Evolutionary conservation across 2,888 invertebrate species (phyloP).

Genomic region (Eristalis intricaria): DNA sequence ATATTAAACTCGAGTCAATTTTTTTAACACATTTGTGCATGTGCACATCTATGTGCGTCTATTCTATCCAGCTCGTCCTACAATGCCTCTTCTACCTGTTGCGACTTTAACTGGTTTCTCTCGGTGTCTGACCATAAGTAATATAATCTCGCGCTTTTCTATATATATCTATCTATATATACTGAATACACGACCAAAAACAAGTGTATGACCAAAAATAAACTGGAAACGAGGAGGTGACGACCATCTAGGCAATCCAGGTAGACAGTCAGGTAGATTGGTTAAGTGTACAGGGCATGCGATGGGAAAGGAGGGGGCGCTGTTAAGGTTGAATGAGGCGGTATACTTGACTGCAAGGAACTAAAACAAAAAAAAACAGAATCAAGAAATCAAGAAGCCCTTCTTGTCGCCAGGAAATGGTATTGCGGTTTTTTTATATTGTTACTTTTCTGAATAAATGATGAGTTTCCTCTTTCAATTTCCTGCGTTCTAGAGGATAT

Average conservation of each 20-base stretch:
- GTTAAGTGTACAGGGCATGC: conserved; percentile 1
- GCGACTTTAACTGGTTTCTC: conserved; percentile 69
- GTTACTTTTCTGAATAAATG: conserved; percentile 37
- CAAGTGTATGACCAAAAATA: conserved; percentile 67
- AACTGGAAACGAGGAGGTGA: conserved; percentile 66
- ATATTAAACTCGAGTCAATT: conserved; percentile 28
- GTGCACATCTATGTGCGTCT: conserved; percentile 58
- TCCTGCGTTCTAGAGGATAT: neutral
- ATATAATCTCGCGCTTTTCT: conserved; percentile 70
- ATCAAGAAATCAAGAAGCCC: conserved; percentile 45
- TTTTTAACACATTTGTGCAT: conserved; percentile 45
- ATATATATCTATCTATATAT: conserved; percentile 37
- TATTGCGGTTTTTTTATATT: conserved; percentile 62
- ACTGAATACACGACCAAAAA: conserved; percentile 43
- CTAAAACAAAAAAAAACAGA: conserved; percentile 16
- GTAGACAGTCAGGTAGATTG: conserved; percentile 63
- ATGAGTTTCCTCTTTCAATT: conserved; percentile 48
- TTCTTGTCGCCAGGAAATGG: conserved; percentile 67
- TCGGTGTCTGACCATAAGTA: conserved; percentile 59
- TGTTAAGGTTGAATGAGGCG: conserved; percentile 49
- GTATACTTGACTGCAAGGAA: conserved; percentile 57
- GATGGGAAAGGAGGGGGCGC: conserved; percentile 11
- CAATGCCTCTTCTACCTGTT: conserved; percentile 58
- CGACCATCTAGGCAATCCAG: conserved; percentile 65
- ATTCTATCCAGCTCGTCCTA: conserved; percentile 48